Evolutionary conservation across 2,888 invertebrate species (phyloP), one percentile per base, ranked within the genome.

Genomic region (Lampropteryx suffumata): DNA sequence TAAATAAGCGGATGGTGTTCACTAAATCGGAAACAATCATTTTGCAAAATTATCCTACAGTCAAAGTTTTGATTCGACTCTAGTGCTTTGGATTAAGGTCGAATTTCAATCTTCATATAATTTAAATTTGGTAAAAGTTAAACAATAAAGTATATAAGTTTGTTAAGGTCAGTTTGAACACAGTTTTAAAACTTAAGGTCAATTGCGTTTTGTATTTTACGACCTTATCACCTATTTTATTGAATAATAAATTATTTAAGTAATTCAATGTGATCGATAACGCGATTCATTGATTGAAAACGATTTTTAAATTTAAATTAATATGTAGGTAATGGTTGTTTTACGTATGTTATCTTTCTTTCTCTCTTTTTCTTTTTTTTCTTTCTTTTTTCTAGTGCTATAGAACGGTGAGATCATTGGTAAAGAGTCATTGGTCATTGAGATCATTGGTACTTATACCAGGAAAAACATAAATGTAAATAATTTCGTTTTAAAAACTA

Each of bases 1-100:
- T 69, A 62, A 63, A 67, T 52, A 70, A 67, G 53, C 69, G 75
- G 68, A 73, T 68, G 63, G 45, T 62, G 65, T 70, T 57, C 54
- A 62, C 55, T 57, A 55, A 59, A 71, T 69, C 72, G 52, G 62
- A 64, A 75, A 74, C 54, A 58, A 55, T 46, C 28, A 24, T 54
- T 61, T 63, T 55, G 50, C 62, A 34, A 58, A 59, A 32, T 46
- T 56, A 41, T 36, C 32, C 57, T 54, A 48, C 24, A 9, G 21
- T 13, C 2, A 7, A 9, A 34, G 14, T 11, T 46, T 36, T 34
- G 34, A 47, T 36, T 11, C 5, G 24, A 32, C 14, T 50, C 24
- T 55, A 59, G 24, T 3, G 2, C 13, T 6, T 2, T 0, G 1
- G 0, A 0, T 32, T 55, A 55, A 40, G 49, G 55, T 51, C 40